phyloP scores from a whole-genome alignment of 2,888 invertebrate species.

The Ochlodes sylvanus region DNA sequence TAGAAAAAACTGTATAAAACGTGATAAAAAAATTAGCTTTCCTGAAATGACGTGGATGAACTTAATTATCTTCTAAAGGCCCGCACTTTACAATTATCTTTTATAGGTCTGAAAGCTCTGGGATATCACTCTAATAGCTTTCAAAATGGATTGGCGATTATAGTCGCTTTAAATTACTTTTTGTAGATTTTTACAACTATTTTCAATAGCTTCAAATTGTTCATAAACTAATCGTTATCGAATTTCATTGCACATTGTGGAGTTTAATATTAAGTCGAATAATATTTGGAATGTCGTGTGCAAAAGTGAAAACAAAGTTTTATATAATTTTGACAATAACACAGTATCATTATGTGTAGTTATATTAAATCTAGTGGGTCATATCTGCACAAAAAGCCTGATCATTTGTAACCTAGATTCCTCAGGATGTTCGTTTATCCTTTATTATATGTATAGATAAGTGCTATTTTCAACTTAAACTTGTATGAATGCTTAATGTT shows the following conservation, averaged over 20 bases:
- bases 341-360: constrained; percentile 2
- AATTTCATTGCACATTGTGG: neutral
- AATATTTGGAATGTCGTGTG: neutral
- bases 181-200: neutral
- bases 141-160: no score
- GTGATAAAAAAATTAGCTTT: no score
- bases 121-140: no score
- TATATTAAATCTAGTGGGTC: constrained; percentile 2
- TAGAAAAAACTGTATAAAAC: no score
- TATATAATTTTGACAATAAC: constrained; percentile 30
- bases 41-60: no score
- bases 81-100: no score
- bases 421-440: neutral
- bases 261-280: neutral
- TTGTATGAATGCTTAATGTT: neutral
- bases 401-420: constrained; percentile 11
- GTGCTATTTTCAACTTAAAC: constrained; percentile 19
- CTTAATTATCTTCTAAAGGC: no score
- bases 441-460: neutral
- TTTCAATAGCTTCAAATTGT: neutral
- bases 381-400: constrained; percentile 30
- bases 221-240: neutral
- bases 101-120: no score
- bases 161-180: neutral
- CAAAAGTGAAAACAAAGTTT: neutral